Conservation (phyloP, 2,888 invertebrate genomes). For the Campopleginae sp. region DNA sequence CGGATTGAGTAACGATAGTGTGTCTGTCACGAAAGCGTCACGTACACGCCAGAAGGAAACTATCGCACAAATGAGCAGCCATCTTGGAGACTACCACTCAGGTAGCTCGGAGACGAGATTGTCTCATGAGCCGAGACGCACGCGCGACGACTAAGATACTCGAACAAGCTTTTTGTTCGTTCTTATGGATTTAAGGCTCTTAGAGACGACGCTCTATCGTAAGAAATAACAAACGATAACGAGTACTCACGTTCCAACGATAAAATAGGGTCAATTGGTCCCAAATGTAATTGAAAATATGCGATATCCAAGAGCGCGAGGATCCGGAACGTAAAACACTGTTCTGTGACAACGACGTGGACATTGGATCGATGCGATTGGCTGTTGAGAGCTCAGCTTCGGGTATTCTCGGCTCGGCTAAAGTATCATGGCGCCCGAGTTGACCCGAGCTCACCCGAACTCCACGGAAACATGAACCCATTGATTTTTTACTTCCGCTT, state of each 20-base stretch:
- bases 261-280: slow-evolving; percentile 77
- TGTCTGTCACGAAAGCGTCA: slow-evolving; percentile 58
- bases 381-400: slow-evolving; percentile 64
- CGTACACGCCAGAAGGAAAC: slow-evolving; percentile 77
- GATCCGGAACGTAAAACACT: slow-evolving; percentile 78
- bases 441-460: slow-evolving; percentile 56
- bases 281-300: slow-evolving; percentile 78
- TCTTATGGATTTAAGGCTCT: not conserved
- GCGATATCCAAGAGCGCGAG: slow-evolving; percentile 76
- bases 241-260: slow-evolving; percentile 78
- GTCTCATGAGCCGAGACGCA: slow-evolving; percentile 70
- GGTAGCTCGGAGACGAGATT: slow-evolving; percentile 44
- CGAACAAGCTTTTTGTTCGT: slow-evolving; percentile 15
- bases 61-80: slow-evolving; percentile 77
- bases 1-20: not conserved
- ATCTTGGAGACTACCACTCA: slow-evolving; percentile 76
- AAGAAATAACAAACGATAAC: slow-evolving; percentile 3
- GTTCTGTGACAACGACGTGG: slow-evolving; percentile 81
- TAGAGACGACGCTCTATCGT: not conserved
- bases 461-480: slow-evolving; percentile 17
- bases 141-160: slow-evolving; percentile 70
- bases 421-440: slow-evolving; percentile 41
- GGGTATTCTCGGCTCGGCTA: slow-evolving; percentile 69
- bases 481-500: slow-evolving; percentile 47
- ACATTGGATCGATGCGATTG: slow-evolving; percentile 81